phyloP scores from a whole-genome alignment of 2,888 invertebrate species.

The Candidula unifasciata region DNA sequence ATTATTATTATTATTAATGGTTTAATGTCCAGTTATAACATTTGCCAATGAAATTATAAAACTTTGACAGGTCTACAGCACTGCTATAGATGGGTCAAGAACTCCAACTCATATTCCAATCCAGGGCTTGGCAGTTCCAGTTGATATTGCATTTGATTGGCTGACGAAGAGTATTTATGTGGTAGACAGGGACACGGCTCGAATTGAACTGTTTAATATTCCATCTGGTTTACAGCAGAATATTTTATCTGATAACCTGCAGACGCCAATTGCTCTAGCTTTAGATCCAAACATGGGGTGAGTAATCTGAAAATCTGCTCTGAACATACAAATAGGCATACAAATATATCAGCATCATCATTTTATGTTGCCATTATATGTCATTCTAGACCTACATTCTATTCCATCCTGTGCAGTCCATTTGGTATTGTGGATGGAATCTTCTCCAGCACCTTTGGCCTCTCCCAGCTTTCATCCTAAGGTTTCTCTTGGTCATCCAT shows the following conservation, averaged over 20 bases:
- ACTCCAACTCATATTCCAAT: constrained; percentile 52
- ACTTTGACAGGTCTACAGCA: constrained; percentile 37
- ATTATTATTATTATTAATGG: too few relatives aligned
- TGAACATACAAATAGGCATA: too few relatives aligned
- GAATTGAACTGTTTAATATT: constrained; percentile 94
- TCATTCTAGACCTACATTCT: too few relatives aligned
- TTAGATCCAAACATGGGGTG: constrained; percentile 92
- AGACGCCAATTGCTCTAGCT: constrained; percentile 92
- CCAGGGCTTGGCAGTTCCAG: constrained; percentile 62
- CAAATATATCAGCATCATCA: too few relatives aligned
- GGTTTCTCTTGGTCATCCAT: too few relatives aligned
- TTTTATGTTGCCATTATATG: too few relatives aligned
- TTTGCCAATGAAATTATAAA: not conserved
- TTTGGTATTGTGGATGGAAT: too few relatives aligned
- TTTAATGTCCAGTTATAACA: not conserved
- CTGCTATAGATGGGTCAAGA: constrained; percentile 13
- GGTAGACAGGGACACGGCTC: constrained; percentile 93
- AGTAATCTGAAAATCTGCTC: too few relatives aligned
- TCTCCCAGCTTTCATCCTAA: too few relatives aligned
- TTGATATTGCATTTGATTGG: constrained; percentile 92
- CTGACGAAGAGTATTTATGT: constrained; percentile 96
- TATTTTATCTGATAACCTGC: constrained; percentile 92
- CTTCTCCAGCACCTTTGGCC: too few relatives aligned
- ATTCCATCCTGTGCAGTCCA: too few relatives aligned
- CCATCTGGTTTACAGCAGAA: constrained; percentile 92